Percentiles rank a stretch among this genome's conserved stretches.
phyloP scores from a whole-genome alignment of 2,888 invertebrate genomes.

The Rosalia funebris region DNA sequence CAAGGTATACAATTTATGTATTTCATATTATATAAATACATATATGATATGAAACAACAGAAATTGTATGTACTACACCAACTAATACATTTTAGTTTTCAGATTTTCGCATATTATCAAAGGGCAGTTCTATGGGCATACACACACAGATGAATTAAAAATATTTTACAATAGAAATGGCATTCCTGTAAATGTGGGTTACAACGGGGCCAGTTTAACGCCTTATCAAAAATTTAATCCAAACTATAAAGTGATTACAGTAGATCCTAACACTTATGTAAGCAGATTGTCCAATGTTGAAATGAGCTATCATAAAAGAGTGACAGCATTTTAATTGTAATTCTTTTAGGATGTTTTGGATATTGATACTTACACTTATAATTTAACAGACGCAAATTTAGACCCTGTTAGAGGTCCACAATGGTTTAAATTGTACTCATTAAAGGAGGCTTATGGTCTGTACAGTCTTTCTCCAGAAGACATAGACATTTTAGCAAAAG shows the following conservation, averaged over 20 bases:
- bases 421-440: constrained; percentile 82
- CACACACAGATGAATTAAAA: constrained; percentile 80
- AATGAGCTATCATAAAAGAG: too few species aligned
- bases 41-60: too few species aligned
- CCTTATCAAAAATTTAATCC: constrained; percentile 75
- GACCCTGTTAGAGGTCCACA: constrained; percentile 68
- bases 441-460: constrained; percentile 73
- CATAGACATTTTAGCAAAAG: constrained; percentile 70
- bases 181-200: constrained; percentile 75
- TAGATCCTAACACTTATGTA: constrained; percentile 54
- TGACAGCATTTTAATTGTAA: too few species aligned
- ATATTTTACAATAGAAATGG: constrained; percentile 72
- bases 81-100: too few species aligned
- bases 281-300: too few species aligned
- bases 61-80: too few species aligned
- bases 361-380: constrained; percentile 78
- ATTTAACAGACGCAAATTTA: constrained; percentile 77
- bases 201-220: constrained; percentile 69
- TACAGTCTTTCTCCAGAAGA: constrained; percentile 71
- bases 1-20: too few species aligned
- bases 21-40: too few species aligned
- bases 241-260: constrained; percentile 63
- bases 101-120: constrained; percentile 79
- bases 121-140: constrained; percentile 87
- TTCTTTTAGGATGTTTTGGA: constrained; percentile 71